A percentile compares a stretch with the other conserved stretches of the same genome.
These are phyloP conservation scores for Ptychodera flava DNA, from an alignment of 35 echinoderm and acorn worm species.

Conservation along the genomic window DNA sequence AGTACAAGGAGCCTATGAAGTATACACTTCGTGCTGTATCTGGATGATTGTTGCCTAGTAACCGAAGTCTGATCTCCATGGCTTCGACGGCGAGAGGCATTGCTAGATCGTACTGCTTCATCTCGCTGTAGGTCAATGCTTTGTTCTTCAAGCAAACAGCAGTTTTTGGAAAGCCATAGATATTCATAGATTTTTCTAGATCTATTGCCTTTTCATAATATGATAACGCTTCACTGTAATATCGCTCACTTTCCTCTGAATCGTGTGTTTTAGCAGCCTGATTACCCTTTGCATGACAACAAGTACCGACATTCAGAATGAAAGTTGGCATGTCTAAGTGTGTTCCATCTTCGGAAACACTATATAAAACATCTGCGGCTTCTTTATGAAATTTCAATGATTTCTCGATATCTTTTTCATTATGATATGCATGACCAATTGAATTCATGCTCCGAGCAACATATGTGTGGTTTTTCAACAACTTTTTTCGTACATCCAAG, in stretches of 20 bases:
- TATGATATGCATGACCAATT: slow-evolving; percentile 7
- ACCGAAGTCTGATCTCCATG: neutral
- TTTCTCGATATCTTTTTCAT: neutral
- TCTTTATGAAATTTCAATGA: slow-evolving; percentile 12
- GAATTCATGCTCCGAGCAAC: slow-evolving; percentile 19
- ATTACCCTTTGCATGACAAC: slow-evolving; percentile 24
- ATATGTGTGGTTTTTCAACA: neutral
- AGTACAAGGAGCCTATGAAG: slow-evolving; percentile 27
- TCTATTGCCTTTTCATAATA: slow-evolving; percentile 5
- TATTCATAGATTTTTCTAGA: neutral
- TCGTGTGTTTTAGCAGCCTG: neutral
- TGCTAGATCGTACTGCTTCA: slow-evolving; percentile 21
- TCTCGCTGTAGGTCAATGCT: slow-evolving; percentile 34
- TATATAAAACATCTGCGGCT: slow-evolving; percentile 9
- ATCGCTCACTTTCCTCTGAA: slow-evolving; percentile 16
- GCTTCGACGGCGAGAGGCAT: neutral
- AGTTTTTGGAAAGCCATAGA: slow-evolving; percentile 10
- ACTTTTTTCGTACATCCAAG: neutral
- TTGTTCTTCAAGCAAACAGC: slow-evolving; percentile 24
- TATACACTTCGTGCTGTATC: slow-evolving; percentile 20
- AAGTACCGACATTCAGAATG: slow-evolving; percentile 31
- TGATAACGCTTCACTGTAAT: slow-evolving; percentile 12
- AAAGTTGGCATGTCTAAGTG: slow-evolving; percentile 13
- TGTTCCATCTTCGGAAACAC: neutral
- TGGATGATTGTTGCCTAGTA: slow-evolving; percentile 21